A percentile compares a stretch with the other conserved stretches of the same genome.
These are phyloP conservation scores for Hetaerina americana DNA, from an alignment of 1,140 invertebrate genomes.

Conservation along the genomic window DNA sequence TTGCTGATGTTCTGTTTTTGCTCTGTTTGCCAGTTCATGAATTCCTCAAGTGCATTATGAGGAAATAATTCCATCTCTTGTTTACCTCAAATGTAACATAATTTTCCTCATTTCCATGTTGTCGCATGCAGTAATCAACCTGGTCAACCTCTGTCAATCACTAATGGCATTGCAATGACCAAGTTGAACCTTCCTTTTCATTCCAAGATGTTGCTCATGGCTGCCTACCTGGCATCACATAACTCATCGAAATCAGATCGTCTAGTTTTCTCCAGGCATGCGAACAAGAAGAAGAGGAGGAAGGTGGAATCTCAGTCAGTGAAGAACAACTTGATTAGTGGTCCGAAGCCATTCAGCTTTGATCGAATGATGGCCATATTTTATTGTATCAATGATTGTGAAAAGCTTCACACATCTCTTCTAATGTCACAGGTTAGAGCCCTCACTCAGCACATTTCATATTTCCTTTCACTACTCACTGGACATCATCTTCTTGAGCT, in stretches of 20 bases:
- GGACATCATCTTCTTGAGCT: no score
- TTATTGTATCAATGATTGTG: constrained; percentile 75
- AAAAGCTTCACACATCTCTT: constrained; percentile 69
- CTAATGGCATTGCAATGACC: no score
- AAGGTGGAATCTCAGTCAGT: neutral
- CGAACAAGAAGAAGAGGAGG: constrained; percentile 44
- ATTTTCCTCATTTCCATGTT: no score
- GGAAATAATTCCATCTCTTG: no score
- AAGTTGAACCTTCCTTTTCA: constrained; percentile 70
- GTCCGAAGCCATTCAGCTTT: constrained; percentile 68
- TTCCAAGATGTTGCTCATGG: constrained; percentile 75
- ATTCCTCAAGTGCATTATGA: no score
- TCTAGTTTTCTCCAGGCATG: constrained; percentile 62
- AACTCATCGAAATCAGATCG: constrained; percentile 78
- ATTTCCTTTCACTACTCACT: no score
- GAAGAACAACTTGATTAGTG: constrained; percentile 31
- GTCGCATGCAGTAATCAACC: no score
- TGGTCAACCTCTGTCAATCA: no score
- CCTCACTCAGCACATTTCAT: no score
- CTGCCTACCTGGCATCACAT: constrained; percentile 80
- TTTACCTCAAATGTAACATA: no score
- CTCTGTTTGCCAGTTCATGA: no score
- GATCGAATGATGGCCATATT: constrained; percentile 82
- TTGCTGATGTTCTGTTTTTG: no score
- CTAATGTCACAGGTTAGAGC: constrained; percentile 60